Conservation (phyloP, 2,113 vertebrate genomes). For the Dunckerocampus dactyliophorus region DNA sequence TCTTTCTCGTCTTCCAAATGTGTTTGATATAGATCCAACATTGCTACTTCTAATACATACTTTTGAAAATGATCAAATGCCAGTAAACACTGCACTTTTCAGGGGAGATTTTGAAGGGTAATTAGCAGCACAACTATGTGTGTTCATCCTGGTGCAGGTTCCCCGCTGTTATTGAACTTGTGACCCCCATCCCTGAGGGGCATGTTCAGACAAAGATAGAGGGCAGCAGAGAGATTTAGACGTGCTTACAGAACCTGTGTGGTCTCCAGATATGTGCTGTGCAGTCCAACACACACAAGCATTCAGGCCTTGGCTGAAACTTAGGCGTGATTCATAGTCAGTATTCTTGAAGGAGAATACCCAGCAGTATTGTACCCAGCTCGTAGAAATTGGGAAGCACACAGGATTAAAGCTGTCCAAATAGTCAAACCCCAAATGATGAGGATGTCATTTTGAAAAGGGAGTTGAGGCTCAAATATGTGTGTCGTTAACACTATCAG, state of each 20-base stretch:
- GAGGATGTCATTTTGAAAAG: constrained; percentile 62
- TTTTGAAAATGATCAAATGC: too few species aligned
- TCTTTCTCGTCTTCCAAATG: too few species aligned
- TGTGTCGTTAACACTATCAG: constrained; percentile 67
- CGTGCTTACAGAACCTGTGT: constrained; percentile 87
- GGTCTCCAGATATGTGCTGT: constrained; percentile 87
- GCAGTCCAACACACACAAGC: constrained; percentile 75
- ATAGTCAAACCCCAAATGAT: constrained; percentile 47
- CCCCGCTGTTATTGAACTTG: constrained; percentile 89
- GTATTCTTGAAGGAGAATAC: constrained; percentile 74
- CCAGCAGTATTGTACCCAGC: constrained; percentile 63
- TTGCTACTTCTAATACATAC: too few species aligned
- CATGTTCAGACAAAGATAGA: constrained; percentile 88
- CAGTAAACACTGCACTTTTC: background rate
- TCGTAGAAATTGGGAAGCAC: constrained; percentile 45
- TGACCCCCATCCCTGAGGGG: constrained; percentile 86
- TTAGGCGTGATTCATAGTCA: constrained; percentile 71
- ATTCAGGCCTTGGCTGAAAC: constrained; percentile 67
- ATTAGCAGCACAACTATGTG: constrained; percentile 77
- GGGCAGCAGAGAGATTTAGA: constrained; percentile 90
- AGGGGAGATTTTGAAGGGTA: constrained; percentile 40
- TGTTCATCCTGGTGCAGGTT: constrained; percentile 76
- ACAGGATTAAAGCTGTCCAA: constrained; percentile 60
- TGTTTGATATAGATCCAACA: too few species aligned
- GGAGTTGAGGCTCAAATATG: constrained; percentile 53